Evolutionary conservation across 2,113 vertebrate species (phyloP), one percentile per base, ranked within the genome.

Genomic region (Diglossa brunneiventris): DNA sequence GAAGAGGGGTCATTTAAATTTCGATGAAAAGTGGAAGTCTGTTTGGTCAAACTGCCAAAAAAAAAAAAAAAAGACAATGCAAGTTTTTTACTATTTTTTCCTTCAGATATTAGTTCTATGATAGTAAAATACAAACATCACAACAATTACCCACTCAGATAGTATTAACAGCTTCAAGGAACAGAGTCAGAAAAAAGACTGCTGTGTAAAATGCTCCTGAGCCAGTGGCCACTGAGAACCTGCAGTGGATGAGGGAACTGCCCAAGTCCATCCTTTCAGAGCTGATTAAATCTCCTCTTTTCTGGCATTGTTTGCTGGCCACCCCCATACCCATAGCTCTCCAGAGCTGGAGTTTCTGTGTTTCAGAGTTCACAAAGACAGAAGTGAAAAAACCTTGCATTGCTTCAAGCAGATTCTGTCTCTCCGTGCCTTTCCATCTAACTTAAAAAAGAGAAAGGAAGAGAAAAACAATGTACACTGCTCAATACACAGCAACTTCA

Each of bases 401-500:
- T 50, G 61, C 62, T 94, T 78, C 10, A 0, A 88, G 83, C 61
- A 68, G 56, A 47, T 68, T 81, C 37, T 3, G 2, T 12, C 64
- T 86, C 77, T 62, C 31, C 44, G 55, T 80, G 66, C 24, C 63
- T 83, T 87, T 75, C 59, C 55, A 62, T 85, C 70, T 26, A 49
- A 82, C 58, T 92, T 58, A 24, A 69, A 74, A 79, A 46, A 53
- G 59, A 83, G 75, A 76, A 70, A 72, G 20, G 46, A 30, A 82
- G 63, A 82, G 42, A 83, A 85, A 90, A 96, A 55, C 75, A 88
- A 81, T 21, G 66, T 49, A 11, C 59, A 27, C 74, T 90, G 63
- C 72, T 81, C 88, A 78, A 82, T 24, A 78, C 62, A 70, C 12
- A 59, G 59, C 46, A 90, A 13, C 83, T 73, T 90, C 79, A 93